These are phyloP conservation scores for Plebejus anna DNA, from an alignment of 2,888 invertebrate genomes.

Conservation along the genomic window DNA sequence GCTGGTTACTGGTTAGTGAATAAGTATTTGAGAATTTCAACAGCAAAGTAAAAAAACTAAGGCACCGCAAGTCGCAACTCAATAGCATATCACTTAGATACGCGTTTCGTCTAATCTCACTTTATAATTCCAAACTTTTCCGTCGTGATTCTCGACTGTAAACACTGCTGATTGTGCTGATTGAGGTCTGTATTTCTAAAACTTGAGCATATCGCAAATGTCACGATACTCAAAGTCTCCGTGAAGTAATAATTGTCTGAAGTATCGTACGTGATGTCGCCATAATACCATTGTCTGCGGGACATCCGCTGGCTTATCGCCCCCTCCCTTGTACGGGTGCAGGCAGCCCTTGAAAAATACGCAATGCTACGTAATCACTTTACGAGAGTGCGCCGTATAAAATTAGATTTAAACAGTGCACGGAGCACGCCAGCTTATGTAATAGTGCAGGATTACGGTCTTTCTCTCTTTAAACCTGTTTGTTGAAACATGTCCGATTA, in stretches of 20 bases:
- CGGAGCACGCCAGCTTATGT: neutral
- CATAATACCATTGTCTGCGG: slow-evolving; percentile 32
- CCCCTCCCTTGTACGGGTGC: slow-evolving; percentile 35
- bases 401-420: slow-evolving; percentile 24
- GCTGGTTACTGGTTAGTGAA: no score
- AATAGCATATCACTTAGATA: no score
- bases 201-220: neutral
- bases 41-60: no score
- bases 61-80: no score
- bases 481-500: slow-evolving; percentile 4
- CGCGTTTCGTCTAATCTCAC: neutral
- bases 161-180: neutral
- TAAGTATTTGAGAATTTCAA: no score
- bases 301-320: slow-evolving; percentile 35
- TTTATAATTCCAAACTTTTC: neutral
- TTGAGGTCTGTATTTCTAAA: neutral
- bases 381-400: slow-evolving; percentile 27
- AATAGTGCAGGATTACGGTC: neutral
- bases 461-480: neutral
- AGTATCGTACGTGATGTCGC: slow-evolving; percentile 22
- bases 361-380: slow-evolving; percentile 28
- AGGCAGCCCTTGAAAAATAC: slow-evolving; percentile 29
- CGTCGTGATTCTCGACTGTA: neutral
- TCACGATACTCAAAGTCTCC: slow-evolving; percentile 2
- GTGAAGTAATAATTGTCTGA: slow-evolving; percentile 26